A percentile compares a stretch with the other conserved stretches of the same genome.
phyloP scores from a whole-genome alignment of 2,113 vertebrate genomes.

The Cochlearius cochlearius region DNA sequence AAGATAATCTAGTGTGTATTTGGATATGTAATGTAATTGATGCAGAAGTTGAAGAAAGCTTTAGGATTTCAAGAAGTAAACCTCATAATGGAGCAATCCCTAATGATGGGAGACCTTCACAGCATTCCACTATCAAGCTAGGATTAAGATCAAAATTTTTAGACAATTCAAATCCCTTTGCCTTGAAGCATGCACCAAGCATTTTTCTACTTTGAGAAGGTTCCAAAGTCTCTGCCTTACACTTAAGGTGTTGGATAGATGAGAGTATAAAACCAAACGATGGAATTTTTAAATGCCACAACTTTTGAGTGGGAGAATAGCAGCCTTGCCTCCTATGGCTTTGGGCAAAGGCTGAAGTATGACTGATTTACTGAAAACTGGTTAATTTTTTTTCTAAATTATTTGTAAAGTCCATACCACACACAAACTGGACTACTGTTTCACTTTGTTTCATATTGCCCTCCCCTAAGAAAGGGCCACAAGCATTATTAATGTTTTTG shows the following conservation, averaged over 20 bases:
- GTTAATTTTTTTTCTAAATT: neutral
- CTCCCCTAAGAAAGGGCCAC: neutral
- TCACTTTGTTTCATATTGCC: neutral
- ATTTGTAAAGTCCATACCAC: neutral
- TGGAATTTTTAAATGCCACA: neutral
- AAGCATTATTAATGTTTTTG: neutral
- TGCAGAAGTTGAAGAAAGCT: neutral
- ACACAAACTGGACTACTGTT: no score
- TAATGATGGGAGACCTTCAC: neutral
- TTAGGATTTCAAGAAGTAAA: neutral
- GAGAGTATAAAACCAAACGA: rapidly evolving
- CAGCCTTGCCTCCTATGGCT: neutral
- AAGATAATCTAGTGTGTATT: neutral
- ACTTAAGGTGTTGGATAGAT: neutral
- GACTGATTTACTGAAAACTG: neutral
- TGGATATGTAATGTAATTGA: neutral
- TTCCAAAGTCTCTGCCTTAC: neutral
- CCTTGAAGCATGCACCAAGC: neutral
- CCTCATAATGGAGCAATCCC: neutral
- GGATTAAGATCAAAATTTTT: neutral
- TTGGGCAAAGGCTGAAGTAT: neutral
- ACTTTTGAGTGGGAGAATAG: neutral
- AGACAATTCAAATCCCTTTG: neutral
- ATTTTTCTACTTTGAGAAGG: neutral
- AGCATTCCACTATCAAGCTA: neutral